A percentile compares a stretch with the other conserved stretches of the same genome.
Conservation (phyloP, 2,888 invertebrate species). For the Caradrina kadenii region DNA sequence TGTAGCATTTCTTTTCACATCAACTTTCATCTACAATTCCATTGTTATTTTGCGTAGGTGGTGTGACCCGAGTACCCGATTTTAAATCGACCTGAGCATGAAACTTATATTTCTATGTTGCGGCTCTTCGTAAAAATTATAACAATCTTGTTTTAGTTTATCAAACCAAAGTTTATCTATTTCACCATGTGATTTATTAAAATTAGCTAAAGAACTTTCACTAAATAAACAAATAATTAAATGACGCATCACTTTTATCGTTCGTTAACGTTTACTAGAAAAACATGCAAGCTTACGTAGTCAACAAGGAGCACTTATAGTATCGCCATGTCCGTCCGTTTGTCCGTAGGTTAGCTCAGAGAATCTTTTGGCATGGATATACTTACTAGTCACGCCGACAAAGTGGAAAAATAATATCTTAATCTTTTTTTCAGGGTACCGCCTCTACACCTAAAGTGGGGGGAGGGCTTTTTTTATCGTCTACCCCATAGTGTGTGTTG, state of each 20-base stretch:
- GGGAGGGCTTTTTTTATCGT: too few relatives aligned
- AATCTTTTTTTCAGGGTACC: too few relatives aligned
- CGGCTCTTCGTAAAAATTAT: not conserved
- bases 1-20: slow-evolving; percentile 61
- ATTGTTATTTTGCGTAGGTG: slow-evolving; percentile 53
- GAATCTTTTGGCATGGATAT: too few relatives aligned
- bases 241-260: slow-evolving; percentile 48
- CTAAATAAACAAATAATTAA: slow-evolving; percentile 32
- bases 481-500: too few relatives aligned
- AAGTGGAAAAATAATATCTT: not conserved
- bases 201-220: slow-evolving; percentile 32
- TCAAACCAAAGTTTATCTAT: slow-evolving; percentile 25
- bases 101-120: slow-evolving; percentile 12
- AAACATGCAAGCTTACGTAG: slow-evolving; percentile 6
- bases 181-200: slow-evolving; percentile 28
- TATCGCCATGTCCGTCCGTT: too few relatives aligned
- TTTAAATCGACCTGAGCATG: slow-evolving; percentile 17
- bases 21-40: slow-evolving; percentile 67
- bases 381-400: not conserved
- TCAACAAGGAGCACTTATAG: too few relatives aligned
- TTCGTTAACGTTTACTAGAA: slow-evolving; percentile 32
- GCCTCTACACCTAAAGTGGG: too few relatives aligned
- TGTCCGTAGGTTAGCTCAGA: too few relatives aligned
- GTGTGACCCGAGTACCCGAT: slow-evolving; percentile 16
- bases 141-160: slow-evolving; percentile 3